Evolutionary conservation across 2,888 invertebrate genomes (phyloP).

Genomic region (Lapara coniferarum): DNA sequence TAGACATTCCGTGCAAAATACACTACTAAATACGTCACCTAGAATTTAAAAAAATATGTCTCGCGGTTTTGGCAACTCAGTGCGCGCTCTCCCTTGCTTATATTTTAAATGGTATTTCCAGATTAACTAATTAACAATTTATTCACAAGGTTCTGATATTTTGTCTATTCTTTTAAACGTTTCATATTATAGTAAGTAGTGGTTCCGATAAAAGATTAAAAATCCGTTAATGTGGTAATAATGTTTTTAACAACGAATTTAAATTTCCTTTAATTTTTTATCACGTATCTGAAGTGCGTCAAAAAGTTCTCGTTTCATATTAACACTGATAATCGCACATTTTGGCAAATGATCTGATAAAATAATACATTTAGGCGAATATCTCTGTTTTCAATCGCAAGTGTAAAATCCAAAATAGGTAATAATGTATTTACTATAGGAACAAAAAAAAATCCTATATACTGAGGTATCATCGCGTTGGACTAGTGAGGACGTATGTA

Average conservation of each 20-base stretch:
- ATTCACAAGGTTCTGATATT: not conserved
- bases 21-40: no score
- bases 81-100: not conserved
- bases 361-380: no score
- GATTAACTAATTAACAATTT: not conserved
- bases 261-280: conserved; percentile 5
- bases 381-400: no score
- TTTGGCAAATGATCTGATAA: not conserved
- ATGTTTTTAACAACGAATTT: conserved; percentile 4
- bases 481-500: no score
- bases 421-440: no score
- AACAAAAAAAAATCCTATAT: no score
- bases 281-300: not conserved
- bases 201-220: conserved; percentile 13
- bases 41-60: no score
- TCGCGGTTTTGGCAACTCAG: no score
- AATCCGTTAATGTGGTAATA: not conserved
- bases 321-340: not conserved
- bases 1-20: no score
- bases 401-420: no score
- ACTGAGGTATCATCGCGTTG: no score
- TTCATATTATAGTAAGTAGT: not conserved
- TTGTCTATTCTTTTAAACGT: not conserved
- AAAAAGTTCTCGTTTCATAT: not conserved
- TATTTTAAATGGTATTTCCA: not conserved